Evolutionary conservation across 2,113 vertebrate species (phyloP).

Genomic region (Paramormyrops kingsleyae): DNA sequence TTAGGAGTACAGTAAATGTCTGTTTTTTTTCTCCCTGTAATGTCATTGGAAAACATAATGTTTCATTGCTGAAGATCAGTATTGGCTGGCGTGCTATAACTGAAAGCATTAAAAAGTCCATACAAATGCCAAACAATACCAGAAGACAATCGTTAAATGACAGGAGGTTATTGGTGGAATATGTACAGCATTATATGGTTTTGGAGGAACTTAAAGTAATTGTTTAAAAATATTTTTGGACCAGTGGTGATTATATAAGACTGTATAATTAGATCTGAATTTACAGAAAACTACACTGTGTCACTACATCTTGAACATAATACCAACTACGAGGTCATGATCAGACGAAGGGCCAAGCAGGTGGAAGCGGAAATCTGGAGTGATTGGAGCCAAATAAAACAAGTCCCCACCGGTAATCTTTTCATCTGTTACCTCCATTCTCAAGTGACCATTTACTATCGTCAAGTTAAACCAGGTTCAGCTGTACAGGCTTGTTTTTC

Average conservation of each 20-base stretch:
- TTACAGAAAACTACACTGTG: slow-evolving; percentile 34
- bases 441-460: neutral
- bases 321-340: slow-evolving; percentile 34
- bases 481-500: neutral
- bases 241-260: neutral
- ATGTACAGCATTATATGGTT: neutral
- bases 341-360: slow-evolving; percentile 40
- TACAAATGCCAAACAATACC: neutral
- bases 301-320: slow-evolving; percentile 19
- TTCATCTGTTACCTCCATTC: neutral
- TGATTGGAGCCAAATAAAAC: slow-evolving; percentile 37
- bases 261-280: neutral
- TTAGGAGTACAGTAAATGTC: neutral
- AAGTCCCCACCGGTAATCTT: slow-evolving; percentile 45
- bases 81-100: neutral
- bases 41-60: neutral
- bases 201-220: neutral
- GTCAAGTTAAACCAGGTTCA: neutral
- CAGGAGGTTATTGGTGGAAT: neutral
- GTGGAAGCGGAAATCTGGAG: slow-evolving; percentile 44
- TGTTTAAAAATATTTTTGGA: neutral
- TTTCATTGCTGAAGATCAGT: neutral
- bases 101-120: neutral
- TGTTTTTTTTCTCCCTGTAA: neutral
- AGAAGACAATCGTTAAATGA: neutral